A percentile compares a stretch with the other conserved stretches of the same genome.
phyloP scores from a whole-genome alignment of 2,797 vertebrate genomes.

The Perodicticus potto region DNA sequence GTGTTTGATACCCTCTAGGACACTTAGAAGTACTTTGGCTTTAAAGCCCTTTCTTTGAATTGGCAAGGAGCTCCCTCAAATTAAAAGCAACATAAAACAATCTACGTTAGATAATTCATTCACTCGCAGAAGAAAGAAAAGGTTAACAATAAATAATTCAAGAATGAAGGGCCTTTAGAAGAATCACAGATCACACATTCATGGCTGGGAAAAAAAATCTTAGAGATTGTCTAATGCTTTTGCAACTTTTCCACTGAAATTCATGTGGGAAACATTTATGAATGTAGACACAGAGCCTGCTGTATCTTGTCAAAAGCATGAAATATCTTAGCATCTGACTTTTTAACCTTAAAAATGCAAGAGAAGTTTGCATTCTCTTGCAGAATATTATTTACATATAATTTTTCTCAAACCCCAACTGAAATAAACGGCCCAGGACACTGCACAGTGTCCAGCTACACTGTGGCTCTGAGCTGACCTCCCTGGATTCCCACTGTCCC shows the following conservation, averaged over 20 bases:
- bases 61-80: constrained; percentile 24
- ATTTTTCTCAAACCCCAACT: background rate
- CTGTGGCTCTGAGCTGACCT: background rate
- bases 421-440: constrained; percentile 40
- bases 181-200: background rate
- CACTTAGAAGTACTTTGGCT: background rate
- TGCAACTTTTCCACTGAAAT: constrained; percentile 57
- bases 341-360: constrained; percentile 69
- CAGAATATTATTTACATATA: constrained; percentile 43
- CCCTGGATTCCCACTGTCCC: background rate
- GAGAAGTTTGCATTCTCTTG: constrained; percentile 28
- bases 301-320: constrained; percentile 34
- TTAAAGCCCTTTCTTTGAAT: constrained; percentile 48
- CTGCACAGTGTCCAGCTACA: background rate
- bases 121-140: background rate
- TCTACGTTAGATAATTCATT: background rate
- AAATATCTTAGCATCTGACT: constrained; percentile 62
- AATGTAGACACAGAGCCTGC: background rate
- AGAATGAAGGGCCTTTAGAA: constrained; percentile 43
- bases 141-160: constrained; percentile 10
- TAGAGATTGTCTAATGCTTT: constrained; percentile 26
- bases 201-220: background rate
- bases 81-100: constrained; percentile 43
- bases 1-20: background rate
- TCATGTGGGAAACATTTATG: constrained; percentile 17